Evolutionary conservation across 2,113 vertebrate species (phyloP).

Genomic region (Brienomyrus longianalis): DNA sequence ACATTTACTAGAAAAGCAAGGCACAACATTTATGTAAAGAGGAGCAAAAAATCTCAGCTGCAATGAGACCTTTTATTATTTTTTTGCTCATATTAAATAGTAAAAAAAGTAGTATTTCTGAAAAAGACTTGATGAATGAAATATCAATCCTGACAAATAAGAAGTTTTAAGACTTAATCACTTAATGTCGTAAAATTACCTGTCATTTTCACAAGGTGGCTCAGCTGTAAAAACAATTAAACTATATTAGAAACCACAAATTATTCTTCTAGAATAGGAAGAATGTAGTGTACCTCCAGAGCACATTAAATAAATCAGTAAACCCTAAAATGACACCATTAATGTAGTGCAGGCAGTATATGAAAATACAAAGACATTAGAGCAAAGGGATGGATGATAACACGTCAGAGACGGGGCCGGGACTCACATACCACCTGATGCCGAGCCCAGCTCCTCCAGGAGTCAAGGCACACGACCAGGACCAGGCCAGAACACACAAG

Average conservation of each 20-base stretch:
- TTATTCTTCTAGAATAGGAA: no score
- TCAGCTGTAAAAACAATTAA: conserved; percentile 44
- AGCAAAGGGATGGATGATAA: background rate
- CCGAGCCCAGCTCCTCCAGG: conserved; percentile 88
- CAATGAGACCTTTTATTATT: background rate
- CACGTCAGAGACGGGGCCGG: background rate
- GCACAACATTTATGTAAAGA: background rate
- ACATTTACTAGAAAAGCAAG: background rate
- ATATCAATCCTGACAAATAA: background rate
- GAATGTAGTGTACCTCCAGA: no score
- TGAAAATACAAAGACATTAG: background rate
- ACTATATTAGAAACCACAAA: background rate
- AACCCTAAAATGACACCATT: background rate
- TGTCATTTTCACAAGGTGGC: conserved; percentile 73
- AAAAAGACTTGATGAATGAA: background rate
- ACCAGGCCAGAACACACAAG: conserved; percentile 68
- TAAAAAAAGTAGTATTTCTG: background rate
- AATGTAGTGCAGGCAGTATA: background rate
- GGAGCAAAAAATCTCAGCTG: background rate
- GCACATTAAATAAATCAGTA: background rate
- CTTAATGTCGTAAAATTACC: conserved; percentile 59
- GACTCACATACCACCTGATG: conserved; percentile 75
- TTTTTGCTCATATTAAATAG: background rate
- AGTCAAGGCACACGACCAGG: conserved; percentile 72
- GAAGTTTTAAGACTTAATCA: background rate